Conservation (phyloP, 1,140 invertebrate genomes). For the Forficula auricularia region DNA sequence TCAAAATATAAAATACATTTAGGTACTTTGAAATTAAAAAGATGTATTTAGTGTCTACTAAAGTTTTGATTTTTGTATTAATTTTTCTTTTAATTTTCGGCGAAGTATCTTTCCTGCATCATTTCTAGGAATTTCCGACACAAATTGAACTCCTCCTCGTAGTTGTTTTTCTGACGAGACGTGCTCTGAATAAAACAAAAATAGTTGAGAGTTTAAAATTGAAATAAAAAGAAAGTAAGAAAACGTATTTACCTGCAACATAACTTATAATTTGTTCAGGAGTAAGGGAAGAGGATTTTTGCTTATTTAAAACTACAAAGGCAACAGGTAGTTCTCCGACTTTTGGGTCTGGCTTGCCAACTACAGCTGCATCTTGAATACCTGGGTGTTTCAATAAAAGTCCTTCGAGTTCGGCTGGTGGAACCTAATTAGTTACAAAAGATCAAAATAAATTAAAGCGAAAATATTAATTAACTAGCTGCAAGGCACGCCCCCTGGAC, state of each 20-base stretch:
- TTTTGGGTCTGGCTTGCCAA: conserved; percentile 29
- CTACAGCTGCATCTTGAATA: conserved; percentile 30
- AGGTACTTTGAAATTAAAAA: no score
- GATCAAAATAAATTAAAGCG: no score
- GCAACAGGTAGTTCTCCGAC: conserved; percentile 29
- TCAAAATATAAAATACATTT: no score
- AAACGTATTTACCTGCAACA: neutral
- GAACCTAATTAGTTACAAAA: no score
- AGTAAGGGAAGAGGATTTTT: conserved; percentile 2
- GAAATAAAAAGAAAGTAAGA: neutral
- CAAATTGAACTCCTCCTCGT: conserved; percentile 41
- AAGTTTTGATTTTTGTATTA: no score
- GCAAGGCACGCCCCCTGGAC: no score
- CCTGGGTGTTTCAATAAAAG: conserved; percentile 28
- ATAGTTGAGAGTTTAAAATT: neutral
- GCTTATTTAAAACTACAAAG: conserved; percentile 19
- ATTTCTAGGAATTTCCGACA: conserved; percentile 44
- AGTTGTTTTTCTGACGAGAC: conserved; percentile 30
- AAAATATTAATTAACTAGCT: no score
- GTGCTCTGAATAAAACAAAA: conserved; percentile 1
- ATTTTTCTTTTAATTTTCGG: conserved; percentile 28
- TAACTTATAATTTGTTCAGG: conserved; percentile 16
- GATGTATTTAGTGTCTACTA: no score
- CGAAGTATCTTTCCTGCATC: conserved; percentile 47
- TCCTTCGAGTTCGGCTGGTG: conserved; percentile 34